Evolutionary conservation across 2,797 vertebrate genomes (phyloP).

Genomic region (Rhadinocentrus ornatus): DNA sequence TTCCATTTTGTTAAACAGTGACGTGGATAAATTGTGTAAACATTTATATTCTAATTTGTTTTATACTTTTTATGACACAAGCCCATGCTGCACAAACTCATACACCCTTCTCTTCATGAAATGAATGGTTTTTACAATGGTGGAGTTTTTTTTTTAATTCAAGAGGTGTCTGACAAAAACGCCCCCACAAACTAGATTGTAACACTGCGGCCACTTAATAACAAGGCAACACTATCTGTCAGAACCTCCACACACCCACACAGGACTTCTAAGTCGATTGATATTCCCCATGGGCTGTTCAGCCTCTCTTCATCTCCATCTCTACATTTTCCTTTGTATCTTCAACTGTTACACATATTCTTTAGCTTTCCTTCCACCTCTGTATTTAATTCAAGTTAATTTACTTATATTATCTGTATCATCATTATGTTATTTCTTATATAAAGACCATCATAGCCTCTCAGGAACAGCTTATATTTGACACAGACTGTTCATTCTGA

Average conservation of each 20-base stretch:
- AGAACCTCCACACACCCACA: constrained; percentile 59
- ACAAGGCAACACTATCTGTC: constrained; percentile 61
- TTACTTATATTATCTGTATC: neutral
- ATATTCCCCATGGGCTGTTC: constrained; percentile 24
- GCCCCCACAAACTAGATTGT: constrained; percentile 45
- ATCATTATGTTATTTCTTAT: constrained; percentile 12
- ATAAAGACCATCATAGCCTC: constrained; percentile 18
- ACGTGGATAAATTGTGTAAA: constrained; percentile 41
- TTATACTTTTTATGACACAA: neutral
- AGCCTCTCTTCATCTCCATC: constrained; percentile 10
- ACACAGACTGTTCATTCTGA: constrained; percentile 22
- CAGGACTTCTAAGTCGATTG: constrained; percentile 40
- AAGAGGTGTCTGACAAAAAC: constrained; percentile 48
- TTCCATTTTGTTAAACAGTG: constrained; percentile 24
- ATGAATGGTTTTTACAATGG: constrained; percentile 23
- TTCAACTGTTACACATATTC: constrained; percentile 22
- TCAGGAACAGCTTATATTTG: constrained; percentile 7
- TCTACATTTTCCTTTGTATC: constrained; percentile 15
- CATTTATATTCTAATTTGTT: constrained; percentile 19
- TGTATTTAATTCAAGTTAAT: constrained; percentile 11
- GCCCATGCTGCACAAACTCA: constrained; percentile 1
- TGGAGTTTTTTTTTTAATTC: constrained; percentile 43
- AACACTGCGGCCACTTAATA: constrained; percentile 65
- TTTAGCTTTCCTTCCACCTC: constrained; percentile 7
- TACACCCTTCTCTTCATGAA: constrained; percentile 14